phyloP scores from a whole-genome alignment of 2,888 invertebrate genomes.

The Orchesellides sinensis region DNA sequence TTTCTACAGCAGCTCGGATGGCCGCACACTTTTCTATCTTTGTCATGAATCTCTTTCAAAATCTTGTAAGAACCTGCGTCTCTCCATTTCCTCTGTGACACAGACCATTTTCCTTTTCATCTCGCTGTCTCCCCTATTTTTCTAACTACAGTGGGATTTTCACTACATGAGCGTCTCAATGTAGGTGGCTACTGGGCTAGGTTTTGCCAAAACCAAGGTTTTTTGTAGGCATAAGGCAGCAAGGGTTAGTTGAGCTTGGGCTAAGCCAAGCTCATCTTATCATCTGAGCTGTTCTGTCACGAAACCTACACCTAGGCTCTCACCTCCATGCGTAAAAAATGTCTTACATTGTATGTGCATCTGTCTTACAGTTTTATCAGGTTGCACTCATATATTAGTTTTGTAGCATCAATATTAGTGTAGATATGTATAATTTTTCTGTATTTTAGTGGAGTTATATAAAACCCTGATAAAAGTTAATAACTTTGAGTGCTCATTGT shows the following conservation, averaged over 20 bases:
- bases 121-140: slow-evolving; percentile 41
- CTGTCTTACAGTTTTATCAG: too few species aligned
- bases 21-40: slow-evolving; percentile 39
- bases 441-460: too few species aligned
- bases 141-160: neutral
- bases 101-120: slow-evolving; percentile 58
- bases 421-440: neutral
- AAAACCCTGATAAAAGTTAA: too few species aligned
- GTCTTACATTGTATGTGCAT: slow-evolving; percentile 11
- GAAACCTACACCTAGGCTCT: slow-evolving; percentile 18
- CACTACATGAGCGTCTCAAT: neutral
- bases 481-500: too few species aligned
- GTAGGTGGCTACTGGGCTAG: neutral
- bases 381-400: too few species aligned
- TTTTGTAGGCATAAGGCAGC: neutral
- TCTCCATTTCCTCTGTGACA: slow-evolving; percentile 62
- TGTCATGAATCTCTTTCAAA: slow-evolving; percentile 64
- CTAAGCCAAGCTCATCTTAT: slow-evolving; percentile 52
- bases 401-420: neutral
- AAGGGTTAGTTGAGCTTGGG: neutral
- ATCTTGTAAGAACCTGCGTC: slow-evolving; percentile 58
- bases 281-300: slow-evolving; percentile 31
- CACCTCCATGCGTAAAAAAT: neutral
- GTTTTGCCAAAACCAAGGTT: neutral
- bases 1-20: neutral